phyloP scores from a whole-genome alignment of 2,797 vertebrate genomes.

The Gypaetus barbatus region DNA sequence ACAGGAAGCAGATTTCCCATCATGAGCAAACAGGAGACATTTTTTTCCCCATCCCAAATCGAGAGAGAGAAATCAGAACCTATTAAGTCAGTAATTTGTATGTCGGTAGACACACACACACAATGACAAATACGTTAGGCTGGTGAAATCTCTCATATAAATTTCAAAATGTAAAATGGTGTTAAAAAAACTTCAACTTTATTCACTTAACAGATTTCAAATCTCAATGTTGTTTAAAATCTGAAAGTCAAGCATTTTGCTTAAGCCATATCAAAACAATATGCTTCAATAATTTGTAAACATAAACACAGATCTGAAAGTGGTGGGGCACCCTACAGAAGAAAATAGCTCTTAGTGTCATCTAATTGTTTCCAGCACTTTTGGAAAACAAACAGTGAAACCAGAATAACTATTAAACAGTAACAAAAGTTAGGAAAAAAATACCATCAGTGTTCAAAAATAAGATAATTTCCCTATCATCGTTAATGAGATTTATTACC shows the following conservation, averaged over 20 bases:
- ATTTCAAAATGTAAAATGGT: background rate
- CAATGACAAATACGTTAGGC: background rate
- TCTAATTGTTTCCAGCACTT: slow-evolving; percentile 18
- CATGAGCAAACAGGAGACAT: background rate
- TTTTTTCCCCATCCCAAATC: background rate
- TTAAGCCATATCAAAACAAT: slow-evolving; percentile 14
- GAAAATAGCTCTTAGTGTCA: slow-evolving; percentile 2
- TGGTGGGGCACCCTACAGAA: background rate
- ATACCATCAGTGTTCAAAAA: background rate
- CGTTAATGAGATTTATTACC: slow-evolving; percentile 43
- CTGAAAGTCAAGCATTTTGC: background rate
- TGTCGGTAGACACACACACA: background rate
- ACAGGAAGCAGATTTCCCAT: background rate
- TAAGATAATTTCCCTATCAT: slow-evolving; percentile 13
- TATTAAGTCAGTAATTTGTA: background rate
- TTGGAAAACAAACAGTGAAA: background rate
- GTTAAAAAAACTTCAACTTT: background rate
- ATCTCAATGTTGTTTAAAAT: background rate
- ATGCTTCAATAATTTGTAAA: slow-evolving; percentile 17
- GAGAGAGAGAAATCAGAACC: background rate
- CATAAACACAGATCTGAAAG: background rate
- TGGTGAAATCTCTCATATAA: accelerated
- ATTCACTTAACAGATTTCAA: background rate
- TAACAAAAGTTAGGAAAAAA: slow-evolving; percentile 12
- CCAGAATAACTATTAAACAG: background rate